A percentile compares a stretch with the other conserved stretches of the same genome.
These are phyloP conservation scores for Ceyx margarethae DNA, from an alignment of 2,113 vertebrate species.

Conservation along the genomic window DNA sequence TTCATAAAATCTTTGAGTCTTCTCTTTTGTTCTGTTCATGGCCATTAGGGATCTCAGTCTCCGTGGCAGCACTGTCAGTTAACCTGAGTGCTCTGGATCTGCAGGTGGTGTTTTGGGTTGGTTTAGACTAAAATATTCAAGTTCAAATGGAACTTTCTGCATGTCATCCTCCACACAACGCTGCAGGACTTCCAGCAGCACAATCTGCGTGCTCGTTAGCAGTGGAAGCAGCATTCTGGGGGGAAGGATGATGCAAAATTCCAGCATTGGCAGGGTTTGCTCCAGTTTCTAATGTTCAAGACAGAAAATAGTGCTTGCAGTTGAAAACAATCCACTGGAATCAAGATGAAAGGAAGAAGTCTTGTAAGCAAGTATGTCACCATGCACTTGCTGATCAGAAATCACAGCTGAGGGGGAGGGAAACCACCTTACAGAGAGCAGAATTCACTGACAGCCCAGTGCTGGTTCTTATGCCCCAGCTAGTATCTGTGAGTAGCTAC, in stretches of 20 bases:
- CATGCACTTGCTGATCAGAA: not conserved
- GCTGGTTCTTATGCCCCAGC: not conserved
- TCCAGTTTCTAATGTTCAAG: not conserved
- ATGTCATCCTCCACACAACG: fast-evolving
- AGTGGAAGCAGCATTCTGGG: not conserved
- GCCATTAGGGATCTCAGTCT: not conserved
- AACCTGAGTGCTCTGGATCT: not conserved
- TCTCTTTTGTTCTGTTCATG: not conserved
- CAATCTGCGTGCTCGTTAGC: fast-evolving
- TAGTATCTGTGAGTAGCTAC: not conserved
- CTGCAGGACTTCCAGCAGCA: not conserved
- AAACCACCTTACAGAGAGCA: not conserved
- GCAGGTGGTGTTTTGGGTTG: not conserved
- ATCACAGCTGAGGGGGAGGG: fast-evolving
- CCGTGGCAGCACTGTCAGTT: not conserved
- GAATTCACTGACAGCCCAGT: not conserved
- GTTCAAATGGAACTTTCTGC: not conserved
- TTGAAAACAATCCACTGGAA: not conserved
- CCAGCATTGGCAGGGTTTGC: not conserved
- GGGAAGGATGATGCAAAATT: not conserved
- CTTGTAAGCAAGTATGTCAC: not conserved
- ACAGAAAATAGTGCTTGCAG: not conserved
- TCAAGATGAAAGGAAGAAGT: not conserved
- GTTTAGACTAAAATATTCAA: not conserved
- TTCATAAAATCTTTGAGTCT: not conserved